Evolutionary conservation across 2,888 invertebrate species (phyloP), one percentile per base, ranked within the genome.

Genomic region (Melanchra persicariae): DNA sequence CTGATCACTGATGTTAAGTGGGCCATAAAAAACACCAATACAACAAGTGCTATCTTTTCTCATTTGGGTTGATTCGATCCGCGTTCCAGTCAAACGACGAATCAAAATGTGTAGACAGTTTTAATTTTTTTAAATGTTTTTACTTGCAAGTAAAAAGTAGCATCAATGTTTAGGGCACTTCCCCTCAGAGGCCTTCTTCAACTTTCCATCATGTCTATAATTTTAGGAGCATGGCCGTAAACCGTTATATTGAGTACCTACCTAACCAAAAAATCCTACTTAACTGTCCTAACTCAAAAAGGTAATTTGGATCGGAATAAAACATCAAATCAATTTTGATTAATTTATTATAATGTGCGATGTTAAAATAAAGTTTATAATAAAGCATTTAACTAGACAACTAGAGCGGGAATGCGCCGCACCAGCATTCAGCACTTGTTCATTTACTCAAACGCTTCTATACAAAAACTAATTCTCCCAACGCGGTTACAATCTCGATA

Each of bases 341-440:
- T 96, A 95, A 96, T 96, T 96, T 96, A 95, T 95, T 95, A 93
- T 95, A 93, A 95, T 95, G 96, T 96, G 96, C 95, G 95, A 95
- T 96, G 96, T 96, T 96, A 96, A 95, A 95, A 95, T 95, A 95
- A 84, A 93, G 92, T 95, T 95, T 94, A 95, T 93, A 93, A 93
- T 94, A 94, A 95, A 96, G 95, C 95, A 94, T 93, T 92, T 93
- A 93, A 92, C 92, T 90, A 92, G 88, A 90, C 85, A 88, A 86
- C 88, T 87, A 85, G 88, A 90, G 89, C 90, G 88, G 76, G 72
- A 75, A 75, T 72, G 72, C 76, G 72, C 85, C 81, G 77, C 89
- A 89, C 88, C 91, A 87, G 83, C 88, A 87, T 87, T 88, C 87
- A 88, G 77, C 91, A 90, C 92, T 90, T 89, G 89, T 89, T 89